phyloP scores from a whole-genome alignment of 2,113 vertebrate genomes.

The Capreolus pygargus region DNA sequence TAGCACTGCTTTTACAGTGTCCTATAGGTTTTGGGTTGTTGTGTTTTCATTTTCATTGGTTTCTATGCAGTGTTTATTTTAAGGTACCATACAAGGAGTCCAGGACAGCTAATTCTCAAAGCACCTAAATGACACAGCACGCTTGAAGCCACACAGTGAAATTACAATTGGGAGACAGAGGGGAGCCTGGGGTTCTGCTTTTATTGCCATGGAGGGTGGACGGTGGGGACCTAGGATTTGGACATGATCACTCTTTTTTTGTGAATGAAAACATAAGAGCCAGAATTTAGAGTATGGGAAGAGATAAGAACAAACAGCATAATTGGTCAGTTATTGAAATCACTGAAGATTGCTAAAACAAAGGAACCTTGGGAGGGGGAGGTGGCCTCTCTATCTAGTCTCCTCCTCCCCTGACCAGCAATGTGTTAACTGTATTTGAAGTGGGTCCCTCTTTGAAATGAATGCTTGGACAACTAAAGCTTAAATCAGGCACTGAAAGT shows the following conservation, averaged over 20 bases:
- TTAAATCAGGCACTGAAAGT: background rate
- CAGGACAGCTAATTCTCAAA: too few species aligned
- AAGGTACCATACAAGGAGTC: too few species aligned
- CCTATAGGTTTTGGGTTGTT: too few species aligned
- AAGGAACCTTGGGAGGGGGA: background rate
- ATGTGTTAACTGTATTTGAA: background rate
- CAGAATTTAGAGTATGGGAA: background rate
- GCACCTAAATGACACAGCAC: background rate
- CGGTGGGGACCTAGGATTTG: too few species aligned
- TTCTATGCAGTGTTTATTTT: too few species aligned
- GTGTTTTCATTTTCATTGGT: too few species aligned
- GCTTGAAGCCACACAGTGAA: background rate
- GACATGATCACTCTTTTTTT: background rate
- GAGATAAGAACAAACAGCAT: background rate
- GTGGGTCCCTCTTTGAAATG: background rate
- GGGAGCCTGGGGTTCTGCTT: background rate
- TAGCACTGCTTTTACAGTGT: too few species aligned
- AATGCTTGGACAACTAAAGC: background rate
- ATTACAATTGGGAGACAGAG: background rate
- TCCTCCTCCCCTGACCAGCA: background rate
- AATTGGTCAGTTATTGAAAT: background rate
- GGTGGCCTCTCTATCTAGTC: background rate
- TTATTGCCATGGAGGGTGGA: background rate
- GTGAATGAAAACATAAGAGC: background rate
- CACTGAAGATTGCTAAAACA: background rate